phyloP scores from a whole-genome alignment of 53 echinoderm and acorn worm species.

The Hippasteria phrygiana region DNA sequence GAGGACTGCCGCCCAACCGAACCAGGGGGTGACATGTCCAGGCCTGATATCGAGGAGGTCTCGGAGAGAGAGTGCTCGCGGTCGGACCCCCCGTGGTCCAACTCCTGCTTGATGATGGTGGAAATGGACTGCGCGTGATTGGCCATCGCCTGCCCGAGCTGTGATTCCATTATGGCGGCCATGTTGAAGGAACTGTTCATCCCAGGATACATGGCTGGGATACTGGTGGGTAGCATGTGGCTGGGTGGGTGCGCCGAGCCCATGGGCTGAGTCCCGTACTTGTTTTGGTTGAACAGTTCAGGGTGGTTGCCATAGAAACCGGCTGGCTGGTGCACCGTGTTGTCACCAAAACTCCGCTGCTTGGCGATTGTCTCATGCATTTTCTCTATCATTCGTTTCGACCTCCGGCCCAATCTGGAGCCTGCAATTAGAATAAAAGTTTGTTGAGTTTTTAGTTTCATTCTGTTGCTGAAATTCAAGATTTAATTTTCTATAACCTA shows the following conservation, averaged over 20 bases:
- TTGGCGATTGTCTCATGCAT: constrained; percentile 99
- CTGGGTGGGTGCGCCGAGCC: constrained; percentile 52
- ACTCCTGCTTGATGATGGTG: constrained; percentile 95
- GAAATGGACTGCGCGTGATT: constrained; percentile 89
- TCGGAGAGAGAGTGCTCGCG: constrained; percentile 80
- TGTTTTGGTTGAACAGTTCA: constrained; percentile 82
- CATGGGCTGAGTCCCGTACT: constrained; percentile 73
- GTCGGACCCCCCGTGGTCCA: constrained; percentile 80
- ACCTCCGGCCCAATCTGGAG: constrained; percentile 93
- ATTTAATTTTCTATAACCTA: too few species aligned
- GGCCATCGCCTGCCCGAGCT: constrained; percentile 74
- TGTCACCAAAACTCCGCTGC: constrained; percentile 85
- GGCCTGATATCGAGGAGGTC: constrained; percentile 79
- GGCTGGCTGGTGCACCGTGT: constrained; percentile 85
- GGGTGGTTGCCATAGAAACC: constrained; percentile 99
- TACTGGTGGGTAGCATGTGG: constrained; percentile 64
- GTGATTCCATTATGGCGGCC: constrained; percentile 75
- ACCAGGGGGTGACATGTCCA: constrained; percentile 78
- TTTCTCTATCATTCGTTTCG: constrained; percentile 99
- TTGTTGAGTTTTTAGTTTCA: neutral
- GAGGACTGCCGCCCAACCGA: constrained; percentile 83
- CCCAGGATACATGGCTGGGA: constrained; percentile 74
- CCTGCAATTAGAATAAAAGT: constrained; percentile 65
- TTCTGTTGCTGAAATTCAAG: too few species aligned
- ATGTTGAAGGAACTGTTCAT: constrained; percentile 75